phyloP scores from a whole-genome alignment of 1,140 invertebrate species.

The Spodoptera litura region DNA sequence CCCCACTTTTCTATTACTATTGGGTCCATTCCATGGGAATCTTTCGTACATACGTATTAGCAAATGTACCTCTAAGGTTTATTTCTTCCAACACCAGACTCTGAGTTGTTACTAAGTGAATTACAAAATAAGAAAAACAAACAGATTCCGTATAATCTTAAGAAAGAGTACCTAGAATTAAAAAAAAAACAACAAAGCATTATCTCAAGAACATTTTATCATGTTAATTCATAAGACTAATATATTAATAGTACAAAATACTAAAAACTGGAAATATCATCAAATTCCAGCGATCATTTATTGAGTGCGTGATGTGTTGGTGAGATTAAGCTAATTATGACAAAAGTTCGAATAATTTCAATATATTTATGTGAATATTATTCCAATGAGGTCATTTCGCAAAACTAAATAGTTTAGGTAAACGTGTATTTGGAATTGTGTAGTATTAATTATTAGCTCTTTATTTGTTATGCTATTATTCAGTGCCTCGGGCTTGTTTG shows the following conservation, averaged over 20 bases:
- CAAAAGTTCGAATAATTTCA: constrained; percentile 28
- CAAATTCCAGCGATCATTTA: constrained; percentile 4
- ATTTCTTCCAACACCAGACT: no score
- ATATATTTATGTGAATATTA: constrained; percentile 12
- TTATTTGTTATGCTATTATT: background rate
- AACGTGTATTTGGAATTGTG: background rate
- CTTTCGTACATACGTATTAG: no score
- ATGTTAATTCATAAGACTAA: background rate
- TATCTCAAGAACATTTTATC: background rate
- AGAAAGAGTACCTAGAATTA: no score
- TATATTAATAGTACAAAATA: background rate
- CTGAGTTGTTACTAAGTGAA: no score
- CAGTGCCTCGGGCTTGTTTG: no score
- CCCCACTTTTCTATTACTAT: no score
- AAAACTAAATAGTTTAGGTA: background rate
- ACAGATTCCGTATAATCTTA: no score
- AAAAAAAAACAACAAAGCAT: background rate
- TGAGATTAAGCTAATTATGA: constrained; percentile 16
- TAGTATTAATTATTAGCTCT: constrained; percentile 11
- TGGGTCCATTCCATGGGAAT: no score
- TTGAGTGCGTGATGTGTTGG: background rate
- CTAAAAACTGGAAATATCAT: background rate
- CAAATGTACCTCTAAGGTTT: no score
- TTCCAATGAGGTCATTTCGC: constrained; percentile 7
- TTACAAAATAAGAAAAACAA: no score